Conservation (phyloP, 2,113 vertebrate genomes). For the Notechis scutatus region DNA sequence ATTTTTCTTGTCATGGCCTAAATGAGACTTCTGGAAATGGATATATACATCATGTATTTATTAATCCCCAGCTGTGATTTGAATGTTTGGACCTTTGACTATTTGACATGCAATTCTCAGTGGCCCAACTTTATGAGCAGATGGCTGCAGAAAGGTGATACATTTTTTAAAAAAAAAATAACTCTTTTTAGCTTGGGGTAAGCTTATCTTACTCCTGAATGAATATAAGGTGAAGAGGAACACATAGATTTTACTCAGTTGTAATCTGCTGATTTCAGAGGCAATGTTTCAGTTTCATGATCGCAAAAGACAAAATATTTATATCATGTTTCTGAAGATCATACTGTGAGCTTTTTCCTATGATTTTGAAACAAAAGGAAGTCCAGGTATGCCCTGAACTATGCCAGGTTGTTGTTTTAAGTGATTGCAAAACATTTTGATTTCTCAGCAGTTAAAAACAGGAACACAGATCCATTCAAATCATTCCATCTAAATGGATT, state of each 20-base stretch:
- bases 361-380: not conserved
- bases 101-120: not conserved
- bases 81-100: not conserved
- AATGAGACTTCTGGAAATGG: not conserved
- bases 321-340: not conserved
- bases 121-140: not conserved
- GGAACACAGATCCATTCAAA: not conserved
- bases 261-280: not conserved
- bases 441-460: not conserved
- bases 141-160: not conserved
- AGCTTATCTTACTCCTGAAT: not conserved
- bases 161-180: not conserved
- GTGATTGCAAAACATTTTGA: not conserved
- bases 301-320: not conserved
- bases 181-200: not conserved
- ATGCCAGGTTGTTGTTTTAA: not conserved
- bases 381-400: not conserved
- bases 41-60: not conserved
- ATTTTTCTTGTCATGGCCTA: not conserved
- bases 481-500: not conserved
- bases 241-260: not conserved
- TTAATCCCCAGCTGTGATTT: not conserved
- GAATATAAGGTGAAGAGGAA: rapidly evolving
- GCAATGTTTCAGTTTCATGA: not conserved
- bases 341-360: not conserved